These are phyloP conservation scores for Corythaixoides concolor DNA, from an alignment of 2,113 vertebrate genomes.

Conservation along the genomic window DNA sequence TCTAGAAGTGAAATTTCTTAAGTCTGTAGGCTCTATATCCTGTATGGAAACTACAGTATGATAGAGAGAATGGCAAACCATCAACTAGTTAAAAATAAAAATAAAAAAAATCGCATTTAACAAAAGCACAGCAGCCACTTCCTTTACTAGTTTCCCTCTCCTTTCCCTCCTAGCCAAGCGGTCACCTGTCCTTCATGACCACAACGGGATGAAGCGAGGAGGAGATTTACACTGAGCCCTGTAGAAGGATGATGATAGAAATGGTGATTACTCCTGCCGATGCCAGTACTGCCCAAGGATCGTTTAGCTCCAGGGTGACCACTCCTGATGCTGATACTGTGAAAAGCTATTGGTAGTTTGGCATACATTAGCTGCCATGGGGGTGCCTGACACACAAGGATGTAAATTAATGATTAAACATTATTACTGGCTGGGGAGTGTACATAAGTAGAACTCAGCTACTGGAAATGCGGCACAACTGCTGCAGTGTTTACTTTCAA, in stretches of 20 bases:
- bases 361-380: background rate
- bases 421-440: background rate
- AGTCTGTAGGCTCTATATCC: background rate
- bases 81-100: background rate
- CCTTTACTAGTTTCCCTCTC: background rate
- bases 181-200: background rate
- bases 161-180: background rate
- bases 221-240: background rate
- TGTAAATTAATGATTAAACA: background rate
- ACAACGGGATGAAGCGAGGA: background rate
- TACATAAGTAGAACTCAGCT: background rate
- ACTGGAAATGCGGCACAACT: rapidly evolving
- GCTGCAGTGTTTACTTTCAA: background rate
- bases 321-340: background rate
- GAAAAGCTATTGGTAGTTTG: background rate
- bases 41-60: background rate
- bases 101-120: background rate
- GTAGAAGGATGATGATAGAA: background rate
- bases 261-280: background rate
- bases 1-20: background rate
- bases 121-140: background rate
- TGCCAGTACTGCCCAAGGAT: background rate
- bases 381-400: background rate
- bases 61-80: background rate
- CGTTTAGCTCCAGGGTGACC: background rate